Evolutionary conservation across 2,888 invertebrate species (phyloP).

Genomic region (Drosophila subquinaria): DNA sequence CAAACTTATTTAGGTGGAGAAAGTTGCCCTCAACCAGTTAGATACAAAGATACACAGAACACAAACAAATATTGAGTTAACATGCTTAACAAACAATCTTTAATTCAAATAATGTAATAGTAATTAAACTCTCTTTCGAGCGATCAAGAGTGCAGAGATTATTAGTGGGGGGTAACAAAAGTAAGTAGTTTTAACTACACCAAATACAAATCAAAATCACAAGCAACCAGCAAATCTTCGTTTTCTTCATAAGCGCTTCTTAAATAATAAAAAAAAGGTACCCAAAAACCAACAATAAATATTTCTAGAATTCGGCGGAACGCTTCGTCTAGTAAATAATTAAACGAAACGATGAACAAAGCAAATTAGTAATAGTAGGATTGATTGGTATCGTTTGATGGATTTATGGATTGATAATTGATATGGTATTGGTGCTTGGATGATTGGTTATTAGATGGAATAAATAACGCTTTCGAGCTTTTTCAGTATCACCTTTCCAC

Average conservation of each 20-base stretch:
- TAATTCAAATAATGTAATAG: conserved; percentile 2
- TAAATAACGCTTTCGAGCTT: conserved; percentile 49
- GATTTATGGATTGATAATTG: conserved; percentile 38
- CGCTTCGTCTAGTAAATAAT: conserved; percentile 21
- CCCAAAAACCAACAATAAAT: conserved; percentile 5
- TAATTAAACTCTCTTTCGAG: neutral
- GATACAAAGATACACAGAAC: neutral
- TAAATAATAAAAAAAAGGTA: neutral
- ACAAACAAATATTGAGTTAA: neutral
- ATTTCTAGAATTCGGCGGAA: neutral
- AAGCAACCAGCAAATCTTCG: conserved; percentile 3
- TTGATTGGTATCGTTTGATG: conserved; percentile 25
- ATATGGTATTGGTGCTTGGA: conserved; percentile 32
- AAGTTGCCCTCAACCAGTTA: conserved; percentile 1
- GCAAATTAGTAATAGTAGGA: conserved; percentile 19
- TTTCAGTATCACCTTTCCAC: conserved; percentile 90
- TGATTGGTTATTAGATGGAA: conserved; percentile 35
- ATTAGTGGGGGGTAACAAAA: conserved; percentile 1
- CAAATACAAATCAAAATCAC: conserved; percentile 8
- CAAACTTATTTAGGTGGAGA: neutral
- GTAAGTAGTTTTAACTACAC: neutral
- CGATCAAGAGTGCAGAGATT: neutral
- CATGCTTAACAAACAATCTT: conserved; percentile 7
- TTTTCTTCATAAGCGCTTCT: neutral
- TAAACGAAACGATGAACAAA: conserved; percentile 13